Evolutionary conservation across 2,888 invertebrate species (phyloP).

Genomic region (Hirtodrosophila confusa): DNA sequence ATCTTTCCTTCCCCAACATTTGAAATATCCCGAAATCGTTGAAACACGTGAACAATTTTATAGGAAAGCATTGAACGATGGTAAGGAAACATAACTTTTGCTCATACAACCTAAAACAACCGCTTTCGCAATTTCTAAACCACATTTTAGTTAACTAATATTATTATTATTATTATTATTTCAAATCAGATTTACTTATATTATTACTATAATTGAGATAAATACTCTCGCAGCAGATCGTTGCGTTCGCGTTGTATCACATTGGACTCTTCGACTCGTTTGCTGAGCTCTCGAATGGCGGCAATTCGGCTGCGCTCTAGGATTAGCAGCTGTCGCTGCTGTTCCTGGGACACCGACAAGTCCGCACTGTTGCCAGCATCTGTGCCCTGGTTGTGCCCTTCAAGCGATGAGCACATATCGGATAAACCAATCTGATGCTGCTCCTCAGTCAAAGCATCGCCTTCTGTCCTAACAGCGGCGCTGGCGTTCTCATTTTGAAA

Average conservation of each 20-base stretch:
- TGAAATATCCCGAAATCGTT: too few relatives aligned
- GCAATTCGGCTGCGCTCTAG: slow-evolving; percentile 55
- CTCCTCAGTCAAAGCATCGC: slow-evolving; percentile 3
- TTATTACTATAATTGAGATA: slow-evolving; percentile 40
- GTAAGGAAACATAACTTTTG: too few relatives aligned
- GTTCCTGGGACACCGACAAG: slow-evolving; percentile 33
- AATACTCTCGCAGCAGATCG: slow-evolving; percentile 50
- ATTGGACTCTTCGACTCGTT: slow-evolving; percentile 59
- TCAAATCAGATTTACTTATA: too few relatives aligned
- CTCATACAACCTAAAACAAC: too few relatives aligned
- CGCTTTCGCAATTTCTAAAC: not conserved
- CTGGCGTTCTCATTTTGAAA: slow-evolving; percentile 41
- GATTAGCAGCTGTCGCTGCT: slow-evolving; percentile 49
- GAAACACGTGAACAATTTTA: too few relatives aligned
- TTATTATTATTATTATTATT: not conserved
- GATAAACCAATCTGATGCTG: slow-evolving; percentile 9
- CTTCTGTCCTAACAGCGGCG: not conserved
- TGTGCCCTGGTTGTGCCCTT: not conserved
- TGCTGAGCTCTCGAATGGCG: slow-evolving; percentile 54
- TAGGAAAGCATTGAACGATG: too few relatives aligned
- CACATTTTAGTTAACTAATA: not conserved
- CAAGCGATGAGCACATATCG: slow-evolving; percentile 18
- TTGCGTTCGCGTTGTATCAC: slow-evolving; percentile 55
- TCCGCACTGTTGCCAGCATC: slow-evolving; percentile 1
- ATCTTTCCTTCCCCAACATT: too few relatives aligned